Percentiles rank a stretch among this genome's conserved stretches.
These are phyloP conservation scores for Rhorus exstirpatorius DNA, from an alignment of 2,888 invertebrate genomes.

Conservation along the genomic window DNA sequence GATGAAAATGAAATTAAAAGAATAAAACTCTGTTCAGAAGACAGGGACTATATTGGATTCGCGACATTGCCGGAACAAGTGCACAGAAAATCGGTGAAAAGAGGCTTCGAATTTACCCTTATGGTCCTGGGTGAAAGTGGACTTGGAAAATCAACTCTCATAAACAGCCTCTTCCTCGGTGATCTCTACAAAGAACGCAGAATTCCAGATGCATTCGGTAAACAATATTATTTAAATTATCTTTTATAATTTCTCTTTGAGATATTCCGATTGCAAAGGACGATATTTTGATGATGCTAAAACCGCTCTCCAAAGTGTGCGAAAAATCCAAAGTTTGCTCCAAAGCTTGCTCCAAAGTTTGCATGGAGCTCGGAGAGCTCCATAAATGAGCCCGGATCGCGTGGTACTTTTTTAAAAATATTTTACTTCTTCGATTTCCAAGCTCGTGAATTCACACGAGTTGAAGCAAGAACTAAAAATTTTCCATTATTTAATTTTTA, in stretches of 20 bases:
- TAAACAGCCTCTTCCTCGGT: conserved; percentile 97
- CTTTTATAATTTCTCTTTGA: conserved; percentile 37
- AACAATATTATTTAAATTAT: conserved; percentile 25
- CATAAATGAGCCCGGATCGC: no score
- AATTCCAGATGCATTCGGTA: conserved; percentile 91
- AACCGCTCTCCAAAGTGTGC: no score
- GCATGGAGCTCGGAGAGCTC: no score
- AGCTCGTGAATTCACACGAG: no score
- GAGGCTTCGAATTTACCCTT: conserved; percentile 98
- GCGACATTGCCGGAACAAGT: conserved; percentile 98
- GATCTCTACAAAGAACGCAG: conserved; percentile 96
- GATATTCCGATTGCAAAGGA: no score
- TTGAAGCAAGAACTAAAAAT: no score
- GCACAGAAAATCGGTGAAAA: conserved; percentile 97
- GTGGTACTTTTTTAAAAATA: no score
- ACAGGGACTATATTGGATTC: conserved; percentile 93
- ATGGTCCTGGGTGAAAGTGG: conserved; percentile 99
- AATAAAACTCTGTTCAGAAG: conserved; percentile 75
- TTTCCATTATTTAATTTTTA: no score
- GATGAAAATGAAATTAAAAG: conserved; percentile 26
- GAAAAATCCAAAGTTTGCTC: no score
- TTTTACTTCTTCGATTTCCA: no score
- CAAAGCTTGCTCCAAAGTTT: no score
- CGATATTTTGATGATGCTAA: no score
- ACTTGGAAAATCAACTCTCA: conserved; percentile 97